These are phyloP conservation scores for Fregata magnificens DNA, from an alignment of 2,113 vertebrate genomes.

Conservation along the genomic window DNA sequence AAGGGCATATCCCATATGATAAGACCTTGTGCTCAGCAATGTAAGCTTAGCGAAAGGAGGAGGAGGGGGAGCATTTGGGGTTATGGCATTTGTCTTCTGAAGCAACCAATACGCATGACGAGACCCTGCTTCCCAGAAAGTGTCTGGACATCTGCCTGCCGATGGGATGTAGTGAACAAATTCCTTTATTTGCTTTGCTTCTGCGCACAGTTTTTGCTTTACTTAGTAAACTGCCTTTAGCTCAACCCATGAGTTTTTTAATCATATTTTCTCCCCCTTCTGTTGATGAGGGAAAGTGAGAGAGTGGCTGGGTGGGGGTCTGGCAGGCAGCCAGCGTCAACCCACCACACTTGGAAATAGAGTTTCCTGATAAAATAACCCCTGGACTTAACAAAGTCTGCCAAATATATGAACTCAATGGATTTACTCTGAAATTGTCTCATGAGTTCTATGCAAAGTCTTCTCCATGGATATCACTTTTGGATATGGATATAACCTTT, in stretches of 20 bases:
- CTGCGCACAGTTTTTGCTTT: not conserved
- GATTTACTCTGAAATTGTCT: not conserved
- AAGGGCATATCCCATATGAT: too few species aligned
- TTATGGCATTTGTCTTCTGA: not conserved
- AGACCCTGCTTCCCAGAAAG: not conserved
- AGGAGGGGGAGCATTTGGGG: not conserved
- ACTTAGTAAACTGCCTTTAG: not conserved
- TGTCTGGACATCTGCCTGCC: not conserved
- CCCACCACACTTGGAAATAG: not conserved
- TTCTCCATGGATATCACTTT: not conserved
- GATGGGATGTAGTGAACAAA: not conserved
- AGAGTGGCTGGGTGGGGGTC: rapidly evolving
- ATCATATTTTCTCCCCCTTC: not conserved
- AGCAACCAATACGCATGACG: rapidly evolving
- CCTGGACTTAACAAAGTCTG: not conserved
- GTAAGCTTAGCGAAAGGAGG: not conserved
- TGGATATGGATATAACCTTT: too few species aligned
- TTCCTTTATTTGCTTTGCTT: not conserved
- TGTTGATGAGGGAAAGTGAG: not conserved
- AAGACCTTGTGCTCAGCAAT: rapidly evolving
- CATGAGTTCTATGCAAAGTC: not conserved
- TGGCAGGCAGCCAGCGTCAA: not conserved
- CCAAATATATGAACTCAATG: not conserved
- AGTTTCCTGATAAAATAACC: not conserved
- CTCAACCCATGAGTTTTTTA: rapidly evolving